Percentiles rank a stretch among this genome's conserved stretches.
Evolutionary conservation across 2,888 invertebrate genomes (phyloP).

Genomic region (Drosophila anomalipes): DNA sequence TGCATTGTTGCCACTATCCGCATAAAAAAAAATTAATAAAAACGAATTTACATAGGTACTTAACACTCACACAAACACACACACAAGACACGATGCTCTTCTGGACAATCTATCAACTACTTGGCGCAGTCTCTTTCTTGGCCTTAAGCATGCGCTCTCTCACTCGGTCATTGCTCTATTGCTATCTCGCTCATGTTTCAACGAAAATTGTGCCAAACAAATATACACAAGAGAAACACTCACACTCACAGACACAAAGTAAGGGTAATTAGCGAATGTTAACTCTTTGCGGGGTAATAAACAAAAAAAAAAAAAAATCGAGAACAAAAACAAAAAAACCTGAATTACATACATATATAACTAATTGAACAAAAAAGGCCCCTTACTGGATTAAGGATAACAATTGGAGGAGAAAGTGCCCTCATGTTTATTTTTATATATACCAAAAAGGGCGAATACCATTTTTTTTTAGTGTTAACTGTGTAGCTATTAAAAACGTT

Average conservation of each 20-base stretch:
- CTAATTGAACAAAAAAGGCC: slow-evolving; percentile 4
- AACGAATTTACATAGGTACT: slow-evolving; percentile 76
- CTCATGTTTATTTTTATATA: slow-evolving; percentile 45
- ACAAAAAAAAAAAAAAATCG: slow-evolving; percentile 1
- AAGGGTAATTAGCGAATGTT: slow-evolving; percentile 57
- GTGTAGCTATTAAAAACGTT: slow-evolving; percentile 30
- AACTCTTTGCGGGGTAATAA: slow-evolving; percentile 41
- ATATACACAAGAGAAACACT: background rate
- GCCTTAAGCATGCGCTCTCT: slow-evolving; percentile 26
- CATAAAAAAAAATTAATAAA: slow-evolving; percentile 45
- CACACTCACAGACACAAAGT: slow-evolving; percentile 33
- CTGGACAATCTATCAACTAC: slow-evolving; percentile 34
- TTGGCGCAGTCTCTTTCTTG: slow-evolving; percentile 29
- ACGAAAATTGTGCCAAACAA: slow-evolving; percentile 45
- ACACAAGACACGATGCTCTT: slow-evolving; percentile 22
- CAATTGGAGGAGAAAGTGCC: slow-evolving; percentile 6
- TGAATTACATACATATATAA: slow-evolving; percentile 3
- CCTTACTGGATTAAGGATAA: background rate
- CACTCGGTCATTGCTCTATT: background rate
- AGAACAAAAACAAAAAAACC: background rate
- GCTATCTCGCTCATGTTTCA: slow-evolving; percentile 35
- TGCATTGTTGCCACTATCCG: slow-evolving; percentile 45
- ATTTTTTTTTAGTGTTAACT: slow-evolving; percentile 29
- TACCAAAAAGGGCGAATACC: slow-evolving; percentile 29
- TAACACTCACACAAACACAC: slow-evolving; percentile 38